Evolutionary conservation across 2,797 vertebrate species (phyloP), one percentile per base, ranked within the genome.

Genomic region (Coracias cyanogaster): DNA sequence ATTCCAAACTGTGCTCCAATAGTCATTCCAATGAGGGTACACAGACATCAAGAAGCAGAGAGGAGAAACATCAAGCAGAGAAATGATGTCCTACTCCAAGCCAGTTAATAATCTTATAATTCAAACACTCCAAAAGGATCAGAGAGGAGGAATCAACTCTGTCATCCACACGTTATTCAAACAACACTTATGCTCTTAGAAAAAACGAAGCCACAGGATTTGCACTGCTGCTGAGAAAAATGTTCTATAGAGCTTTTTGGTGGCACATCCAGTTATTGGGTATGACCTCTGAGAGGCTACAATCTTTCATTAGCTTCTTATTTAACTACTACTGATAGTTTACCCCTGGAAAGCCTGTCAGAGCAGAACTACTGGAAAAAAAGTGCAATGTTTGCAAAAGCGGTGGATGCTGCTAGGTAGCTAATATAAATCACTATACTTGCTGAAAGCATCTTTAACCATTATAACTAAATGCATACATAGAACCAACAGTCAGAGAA

Each of bases 161-260:
- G 60, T 85, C 46, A 61, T 67, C 54, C 33, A 62, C 7, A 25
- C 1, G 3, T 67, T 45, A 57, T 29, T 46, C n/a, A 60, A 89
- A 51, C 4, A 84, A 54, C 0, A 1, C 46, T 80, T 3, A 8
- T 1, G 5, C 20, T 66, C 7, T n/a, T 4, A 33, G 33, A 35
- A 10, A 61, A 73, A 80, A 61, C 5, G 24, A 92, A 81, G 35
- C 18, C 74, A 31, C 24, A 48, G 49, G 49, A 80, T 19, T 49
- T 46, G 37, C 45, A 60, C 28, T 65, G 65, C 41, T 76, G 48
- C 86, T 62, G 48, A 80, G 46, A 37, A 78, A 91, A 60, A 71
- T 7, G 33, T 45, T 48, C 14, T n/a, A 49, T 1, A 46, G 25
- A 94, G 41, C 15, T 51, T 79, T 85, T 45, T 62, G 54, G 48